Percentiles rank a stretch among this genome's conserved stretches.
phyloP scores from a whole-genome alignment of 64 coral and sea anemone genomes.

The Orbicella faveolata region DNA sequence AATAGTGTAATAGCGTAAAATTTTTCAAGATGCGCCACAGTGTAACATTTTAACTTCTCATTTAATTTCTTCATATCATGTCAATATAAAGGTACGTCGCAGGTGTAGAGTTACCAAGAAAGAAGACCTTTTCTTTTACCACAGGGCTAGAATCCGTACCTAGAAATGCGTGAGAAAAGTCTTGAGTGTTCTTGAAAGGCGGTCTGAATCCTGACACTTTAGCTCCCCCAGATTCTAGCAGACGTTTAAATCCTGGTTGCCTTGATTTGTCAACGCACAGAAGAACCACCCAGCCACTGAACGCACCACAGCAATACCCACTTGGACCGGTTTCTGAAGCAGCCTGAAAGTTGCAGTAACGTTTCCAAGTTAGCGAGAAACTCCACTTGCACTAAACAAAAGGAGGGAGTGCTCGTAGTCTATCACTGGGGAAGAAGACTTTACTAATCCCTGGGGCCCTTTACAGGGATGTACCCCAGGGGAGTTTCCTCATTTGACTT shows the following conservation, averaged over 20 bases:
- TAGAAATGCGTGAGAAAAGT: constrained; percentile 84
- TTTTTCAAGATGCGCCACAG: no score
- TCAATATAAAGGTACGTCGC: no score
- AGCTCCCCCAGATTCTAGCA: constrained; percentile 92
- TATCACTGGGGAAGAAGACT: no score
- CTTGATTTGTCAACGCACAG: constrained; percentile 84
- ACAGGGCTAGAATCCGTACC: constrained; percentile 52
- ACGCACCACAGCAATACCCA: constrained; percentile 48
- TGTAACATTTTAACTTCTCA: no score
- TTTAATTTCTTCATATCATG: no score
- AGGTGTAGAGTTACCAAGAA: no score
- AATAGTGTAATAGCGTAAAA: no score
- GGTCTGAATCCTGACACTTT: constrained; percentile 68
- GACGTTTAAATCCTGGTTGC: constrained; percentile 74
- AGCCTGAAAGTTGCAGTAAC: neutral
- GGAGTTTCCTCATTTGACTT: neutral
- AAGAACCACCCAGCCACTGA: constrained; percentile 83
- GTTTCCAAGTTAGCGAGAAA: neutral
- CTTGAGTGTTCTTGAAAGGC: constrained; percentile 67
- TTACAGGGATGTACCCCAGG: no score
- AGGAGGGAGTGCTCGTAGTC: no score
- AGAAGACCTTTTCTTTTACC: neutral
- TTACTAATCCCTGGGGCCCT: no score
- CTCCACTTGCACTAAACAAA: no score
- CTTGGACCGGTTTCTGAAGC: neutral